A percentile compares a stretch with the other conserved stretches of the same genome.
phyloP scores from a whole-genome alignment of 1,140 invertebrate genomes.

The Brachionus plicatilis region DNA sequence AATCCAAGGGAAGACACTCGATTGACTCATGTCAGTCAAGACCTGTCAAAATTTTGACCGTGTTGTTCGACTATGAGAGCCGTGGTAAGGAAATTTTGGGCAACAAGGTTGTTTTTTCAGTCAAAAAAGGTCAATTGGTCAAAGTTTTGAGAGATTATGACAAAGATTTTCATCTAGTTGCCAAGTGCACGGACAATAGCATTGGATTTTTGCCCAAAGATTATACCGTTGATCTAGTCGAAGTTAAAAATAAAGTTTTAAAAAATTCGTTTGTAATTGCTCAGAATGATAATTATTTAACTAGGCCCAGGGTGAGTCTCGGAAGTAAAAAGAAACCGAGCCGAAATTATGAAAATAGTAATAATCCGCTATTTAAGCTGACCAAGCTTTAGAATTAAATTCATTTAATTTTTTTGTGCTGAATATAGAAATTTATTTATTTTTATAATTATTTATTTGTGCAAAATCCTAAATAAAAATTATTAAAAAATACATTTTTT shows the following conservation, averaged over 20 bases:
- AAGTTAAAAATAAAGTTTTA: conserved; percentile 11
- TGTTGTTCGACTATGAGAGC: conserved; percentile 25
- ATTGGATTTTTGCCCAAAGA: conserved; percentile 34
- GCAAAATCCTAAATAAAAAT: neutral
- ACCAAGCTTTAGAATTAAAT: neutral
- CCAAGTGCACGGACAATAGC: neutral
- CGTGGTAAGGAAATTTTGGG: neutral
- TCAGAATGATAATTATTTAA: neutral
- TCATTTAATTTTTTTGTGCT: neutral
- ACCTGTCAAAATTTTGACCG: neutral
- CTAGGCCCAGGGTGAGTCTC: neutral
- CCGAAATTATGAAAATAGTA: conserved; percentile 29
- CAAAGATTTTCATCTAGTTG: conserved; percentile 1
- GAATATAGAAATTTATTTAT: neutral
- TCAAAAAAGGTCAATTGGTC: conserved; percentile 24
- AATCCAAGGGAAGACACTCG: neutral
- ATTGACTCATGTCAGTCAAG: neutral
- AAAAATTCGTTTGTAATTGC: neutral
- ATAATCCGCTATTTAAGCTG: conserved; percentile 5
- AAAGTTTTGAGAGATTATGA: conserved; percentile 38
- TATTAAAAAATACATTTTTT: neutral
- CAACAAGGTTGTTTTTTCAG: neutral
- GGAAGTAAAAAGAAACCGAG: neutral
- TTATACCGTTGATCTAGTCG: conserved; percentile 20
- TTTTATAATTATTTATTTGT: neutral